These are phyloP conservation scores for Achroia grisella DNA, from an alignment of 1,140 invertebrate genomes.

Conservation along the genomic window DNA sequence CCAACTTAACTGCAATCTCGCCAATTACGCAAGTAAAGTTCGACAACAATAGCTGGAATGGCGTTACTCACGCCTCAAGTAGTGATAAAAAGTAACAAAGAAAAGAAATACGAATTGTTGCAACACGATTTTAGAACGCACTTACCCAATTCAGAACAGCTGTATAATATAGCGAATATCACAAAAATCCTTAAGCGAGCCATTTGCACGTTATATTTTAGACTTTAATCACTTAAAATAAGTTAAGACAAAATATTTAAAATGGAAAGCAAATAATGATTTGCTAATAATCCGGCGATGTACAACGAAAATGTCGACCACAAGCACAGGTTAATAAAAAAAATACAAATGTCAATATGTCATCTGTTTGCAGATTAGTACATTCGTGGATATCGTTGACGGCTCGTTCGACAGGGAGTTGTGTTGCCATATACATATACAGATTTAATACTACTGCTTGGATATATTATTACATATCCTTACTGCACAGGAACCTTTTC, in stretches of 20 bases:
- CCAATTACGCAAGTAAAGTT: constrained; percentile 8
- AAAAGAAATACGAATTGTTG: constrained; percentile 18
- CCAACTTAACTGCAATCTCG: neutral
- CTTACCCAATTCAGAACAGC: constrained; percentile 47
- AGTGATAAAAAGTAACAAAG: constrained; percentile 57
- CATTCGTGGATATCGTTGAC: constrained; percentile 8
- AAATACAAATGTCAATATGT: constrained; percentile 5
- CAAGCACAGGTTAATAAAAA: constrained; percentile 1
- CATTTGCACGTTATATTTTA: constrained; percentile 31
- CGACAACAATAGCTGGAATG: constrained; percentile 13
- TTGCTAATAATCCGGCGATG: constrained; percentile 16
- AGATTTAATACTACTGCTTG: no score
- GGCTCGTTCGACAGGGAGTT: constrained; percentile 19
- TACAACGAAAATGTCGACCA: constrained; percentile 14
- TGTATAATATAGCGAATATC: constrained; percentile 37
- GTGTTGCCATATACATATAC: no score
- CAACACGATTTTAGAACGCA: constrained; percentile 24
- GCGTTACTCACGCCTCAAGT: constrained; percentile 13
- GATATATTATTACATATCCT: no score
- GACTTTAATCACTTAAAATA: neutral
- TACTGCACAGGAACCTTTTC: no score
- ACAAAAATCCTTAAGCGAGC: constrained; percentile 40
- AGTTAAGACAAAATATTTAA: constrained; percentile 17
- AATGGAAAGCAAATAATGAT: constrained; percentile 35
- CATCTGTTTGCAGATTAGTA: neutral